These are phyloP conservation scores for Diarsia dahlii DNA, from an alignment of 2,888 invertebrate genomes.

Conservation along the genomic window DNA sequence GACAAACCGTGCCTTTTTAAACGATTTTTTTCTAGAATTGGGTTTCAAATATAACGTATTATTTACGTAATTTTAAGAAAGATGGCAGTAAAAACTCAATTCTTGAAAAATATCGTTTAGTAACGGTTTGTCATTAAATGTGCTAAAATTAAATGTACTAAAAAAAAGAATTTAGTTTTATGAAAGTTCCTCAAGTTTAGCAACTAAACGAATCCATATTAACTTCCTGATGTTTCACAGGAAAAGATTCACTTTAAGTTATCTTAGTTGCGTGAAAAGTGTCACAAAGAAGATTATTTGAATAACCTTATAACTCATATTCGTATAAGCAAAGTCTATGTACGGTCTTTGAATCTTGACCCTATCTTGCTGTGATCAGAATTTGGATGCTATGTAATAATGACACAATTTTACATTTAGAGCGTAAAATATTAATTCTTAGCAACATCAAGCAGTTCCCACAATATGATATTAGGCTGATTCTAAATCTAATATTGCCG, in stretches of 20 bases:
- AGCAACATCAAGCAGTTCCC: slow-evolving; percentile 4
- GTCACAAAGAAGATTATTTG: not conserved
- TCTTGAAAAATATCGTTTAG: too few species aligned
- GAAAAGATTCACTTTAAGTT: not conserved
- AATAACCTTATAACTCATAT: not conserved
- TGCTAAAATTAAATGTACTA: too few species aligned
- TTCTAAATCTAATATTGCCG: not conserved
- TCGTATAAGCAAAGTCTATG: not conserved
- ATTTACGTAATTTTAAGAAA: too few species aligned
- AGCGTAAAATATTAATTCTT: slow-evolving; percentile 1
- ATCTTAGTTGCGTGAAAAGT: not conserved
- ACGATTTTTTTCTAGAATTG: too few species aligned
- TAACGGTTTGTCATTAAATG: too few species aligned
- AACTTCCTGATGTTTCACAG: not conserved
- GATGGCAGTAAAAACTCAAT: too few species aligned
- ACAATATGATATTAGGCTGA: slow-evolving; percentile 1
- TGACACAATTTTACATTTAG: slow-evolving; percentile 1
- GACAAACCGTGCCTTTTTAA: too few species aligned
- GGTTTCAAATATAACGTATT: too few species aligned
- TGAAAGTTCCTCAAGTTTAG: too few species aligned
- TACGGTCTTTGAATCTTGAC: not conserved
- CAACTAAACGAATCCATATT: not conserved
- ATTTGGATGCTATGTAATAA: not conserved
- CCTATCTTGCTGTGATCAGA: not conserved
- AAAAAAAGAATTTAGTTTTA: too few species aligned